Percentiles rank a stretch among this genome's conserved stretches.
Evolutionary conservation across 92 coral and sea anemone species (phyloP).

Genomic region (Phenganax stokvisi): DNA sequence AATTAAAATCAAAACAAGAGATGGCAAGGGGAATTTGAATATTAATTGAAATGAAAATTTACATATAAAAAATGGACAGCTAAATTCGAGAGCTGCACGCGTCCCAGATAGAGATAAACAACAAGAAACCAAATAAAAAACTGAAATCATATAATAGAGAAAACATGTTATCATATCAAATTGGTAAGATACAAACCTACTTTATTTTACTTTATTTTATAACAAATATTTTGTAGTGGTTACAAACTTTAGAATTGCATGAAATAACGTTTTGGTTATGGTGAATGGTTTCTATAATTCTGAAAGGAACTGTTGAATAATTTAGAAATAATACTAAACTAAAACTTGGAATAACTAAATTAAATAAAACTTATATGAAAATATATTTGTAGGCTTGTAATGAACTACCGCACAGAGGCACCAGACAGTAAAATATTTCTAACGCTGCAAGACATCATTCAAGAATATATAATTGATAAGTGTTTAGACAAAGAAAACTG

Average conservation of each 20-base stretch:
- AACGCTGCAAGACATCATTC: neutral
- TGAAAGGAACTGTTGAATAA: too few species aligned
- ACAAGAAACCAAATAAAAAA: neutral
- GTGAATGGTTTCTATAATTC: too few species aligned
- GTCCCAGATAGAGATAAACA: neutral
- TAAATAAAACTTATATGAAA: too few species aligned
- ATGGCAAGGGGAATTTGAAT: too few species aligned
- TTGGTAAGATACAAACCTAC: neutral
- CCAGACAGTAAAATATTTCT: neutral
- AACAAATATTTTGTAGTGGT: too few species aligned
- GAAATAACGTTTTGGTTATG: too few species aligned
- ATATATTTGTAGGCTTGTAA: neutral
- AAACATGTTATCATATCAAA: neutral
- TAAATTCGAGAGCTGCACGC: neutral
- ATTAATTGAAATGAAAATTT: too few species aligned
- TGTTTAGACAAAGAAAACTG: slow-evolving; percentile 26
- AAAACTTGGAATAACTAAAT: too few species aligned
- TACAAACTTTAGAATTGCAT: too few species aligned
- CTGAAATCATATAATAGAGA: neutral
- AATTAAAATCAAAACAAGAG: neutral
- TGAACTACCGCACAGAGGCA: slow-evolving; percentile 8
- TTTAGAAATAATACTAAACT: too few species aligned
- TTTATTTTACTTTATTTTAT: too few species aligned
- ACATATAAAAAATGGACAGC: too few species aligned
- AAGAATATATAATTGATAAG: neutral